Conservation (phyloP, 2,888 invertebrate species). For the Acheta domesticus region DNA sequence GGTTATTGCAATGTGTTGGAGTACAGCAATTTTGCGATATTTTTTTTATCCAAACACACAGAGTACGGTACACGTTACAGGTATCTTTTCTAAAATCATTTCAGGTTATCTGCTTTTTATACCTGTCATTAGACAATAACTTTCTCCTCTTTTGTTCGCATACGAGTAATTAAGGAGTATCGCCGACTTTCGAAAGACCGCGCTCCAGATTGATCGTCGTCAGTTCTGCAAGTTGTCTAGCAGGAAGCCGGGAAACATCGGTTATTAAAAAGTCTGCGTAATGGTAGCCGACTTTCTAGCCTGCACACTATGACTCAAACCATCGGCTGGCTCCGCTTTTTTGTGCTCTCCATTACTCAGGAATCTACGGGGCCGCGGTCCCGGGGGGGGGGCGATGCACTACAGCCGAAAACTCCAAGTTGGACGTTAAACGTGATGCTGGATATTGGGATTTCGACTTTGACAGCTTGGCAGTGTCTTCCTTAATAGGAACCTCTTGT, state of each 20-base stretch:
- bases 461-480: too few relatives aligned
- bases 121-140: slow-evolving; percentile 9
- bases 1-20: slow-evolving; percentile 18
- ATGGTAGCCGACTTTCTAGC: slow-evolving; percentile 4
- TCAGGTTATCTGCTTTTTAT: not conserved
- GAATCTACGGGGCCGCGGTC: not conserved
- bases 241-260: slow-evolving; percentile 8
- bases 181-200: not conserved
- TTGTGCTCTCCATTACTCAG: not conserved
- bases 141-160: slow-evolving; percentile 6
- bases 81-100: not conserved
- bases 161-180: slow-evolving; percentile 18
- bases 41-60: not conserved
- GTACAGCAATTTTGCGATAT: not conserved
- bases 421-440: too few relatives aligned
- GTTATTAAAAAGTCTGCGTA: not conserved
- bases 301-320: not conserved
- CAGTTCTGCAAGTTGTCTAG: not conserved
- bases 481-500: too few relatives aligned
- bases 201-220: slow-evolving; percentile 1
- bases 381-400: too few relatives aligned
- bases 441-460: too few relatives aligned
- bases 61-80: slow-evolving; percentile 1
- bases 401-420: too few relatives aligned
- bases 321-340: not conserved